A percentile compares a stretch with the other conserved stretches of the same genome.
Evolutionary conservation across 2,113 vertebrate species (phyloP).

Genomic region (Neodon shergylaensis): DNA sequence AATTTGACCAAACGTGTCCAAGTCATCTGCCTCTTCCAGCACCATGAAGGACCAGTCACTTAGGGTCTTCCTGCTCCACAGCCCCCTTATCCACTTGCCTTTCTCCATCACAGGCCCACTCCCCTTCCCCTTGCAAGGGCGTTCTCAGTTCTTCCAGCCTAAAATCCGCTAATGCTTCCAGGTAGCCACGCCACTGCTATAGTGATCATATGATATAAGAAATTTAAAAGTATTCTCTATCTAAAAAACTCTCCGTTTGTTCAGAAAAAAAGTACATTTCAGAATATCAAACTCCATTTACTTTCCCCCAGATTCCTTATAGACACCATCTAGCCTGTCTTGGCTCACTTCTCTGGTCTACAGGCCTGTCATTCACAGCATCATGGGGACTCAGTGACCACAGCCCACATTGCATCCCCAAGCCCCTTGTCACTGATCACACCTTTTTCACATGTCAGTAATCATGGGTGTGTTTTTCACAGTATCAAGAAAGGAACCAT

Average conservation of each 20-base stretch:
- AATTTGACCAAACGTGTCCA: background rate
- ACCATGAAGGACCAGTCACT: background rate
- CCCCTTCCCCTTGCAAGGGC: background rate
- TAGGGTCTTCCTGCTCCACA: background rate
- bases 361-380: background rate
- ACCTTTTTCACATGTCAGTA: background rate
- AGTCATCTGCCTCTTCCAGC: background rate
- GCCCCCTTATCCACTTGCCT: background rate
- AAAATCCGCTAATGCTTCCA: background rate
- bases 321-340: background rate
- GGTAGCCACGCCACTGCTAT: background rate
- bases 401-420: fast-evolving
- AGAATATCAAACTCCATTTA: background rate
- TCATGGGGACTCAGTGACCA: background rate
- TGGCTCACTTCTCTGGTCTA: background rate
- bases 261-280: background rate
- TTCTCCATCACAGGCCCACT: background rate
- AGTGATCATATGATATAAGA: background rate
- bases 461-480: background rate
- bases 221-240: background rate
- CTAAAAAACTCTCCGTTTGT: background rate
- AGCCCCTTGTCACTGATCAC: background rate
- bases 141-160: background rate
- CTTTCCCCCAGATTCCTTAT: background rate
- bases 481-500: background rate